Evolutionary conservation across 2,113 vertebrate species (phyloP), one percentile per base, ranked within the genome.

Genomic region (Acanthochromis polyacanthus): DNA sequence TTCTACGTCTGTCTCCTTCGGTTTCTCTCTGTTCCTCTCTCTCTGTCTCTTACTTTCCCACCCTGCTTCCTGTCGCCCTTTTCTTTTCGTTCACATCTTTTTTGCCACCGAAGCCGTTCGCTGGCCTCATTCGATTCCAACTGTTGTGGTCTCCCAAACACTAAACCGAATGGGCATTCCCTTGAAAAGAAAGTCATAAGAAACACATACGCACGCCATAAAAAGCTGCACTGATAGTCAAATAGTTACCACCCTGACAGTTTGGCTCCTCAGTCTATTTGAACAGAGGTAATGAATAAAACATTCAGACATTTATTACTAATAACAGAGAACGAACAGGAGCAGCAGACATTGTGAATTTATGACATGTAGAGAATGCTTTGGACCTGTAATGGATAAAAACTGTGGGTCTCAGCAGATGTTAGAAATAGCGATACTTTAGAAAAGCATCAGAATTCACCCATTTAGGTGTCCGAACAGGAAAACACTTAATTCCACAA

Each of bases 1-100:
- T 76, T 88, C 83, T 80, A 64, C 43, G 43, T 90, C 89, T 89
- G 83, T 88, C 86, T 84, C 85, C 69, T 88, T 82, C 71, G 58
- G 20, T 90, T 85, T 88, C 75, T 69, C 60, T 74, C 73, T 76
- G 63, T 46, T 59, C 16, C 67, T 62, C 73, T 58, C 43, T 64
- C 84, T 64, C 78, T 25, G 48, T 62, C 55, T 71, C 56, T 57
- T 16, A 23, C 69, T 43, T 79, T 56, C 48, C 30, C 46, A 48
- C 68, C 50, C 63, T 43, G 56, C 65, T 66, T 73, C 74, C 75
- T 71, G 62, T 58, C 78, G 62, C 56, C 53, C 5, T 20, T 69
- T 64, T 73, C 10, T 45, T 68, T 38, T 38, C 19, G 14, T 40
- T 60, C 14, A 45, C 30, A 57, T 84, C 48, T 19, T 56, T 71